Evolutionary conservation across 2,113 vertebrate genomes (phyloP).

Genomic region (Myrmophylax atrothorax): DNA sequence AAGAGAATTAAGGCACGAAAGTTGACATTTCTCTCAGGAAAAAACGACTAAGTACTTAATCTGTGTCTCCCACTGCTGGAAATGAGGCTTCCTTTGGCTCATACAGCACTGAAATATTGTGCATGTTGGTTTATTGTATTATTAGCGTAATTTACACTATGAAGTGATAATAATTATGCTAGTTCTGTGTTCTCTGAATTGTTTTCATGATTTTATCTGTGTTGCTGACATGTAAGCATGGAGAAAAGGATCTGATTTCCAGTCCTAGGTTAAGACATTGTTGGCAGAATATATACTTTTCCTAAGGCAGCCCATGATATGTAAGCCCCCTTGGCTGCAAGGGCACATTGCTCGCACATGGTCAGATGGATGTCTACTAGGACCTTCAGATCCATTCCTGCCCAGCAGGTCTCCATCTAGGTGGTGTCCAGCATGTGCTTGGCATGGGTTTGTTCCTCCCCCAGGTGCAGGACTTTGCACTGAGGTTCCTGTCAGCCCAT

Average conservation of each 20-base stretch:
- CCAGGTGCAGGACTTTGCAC: neutral
- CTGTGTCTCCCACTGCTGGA: neutral
- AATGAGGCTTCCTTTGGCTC: neutral
- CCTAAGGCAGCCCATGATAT: neutral
- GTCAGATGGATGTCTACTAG: neutral
- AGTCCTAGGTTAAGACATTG: neutral
- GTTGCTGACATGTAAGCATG: neutral
- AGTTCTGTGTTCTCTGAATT: neutral
- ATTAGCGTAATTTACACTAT: neutral
- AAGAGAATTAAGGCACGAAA: constrained; percentile 50
- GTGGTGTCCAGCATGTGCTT: neutral
- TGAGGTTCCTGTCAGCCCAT: neutral
- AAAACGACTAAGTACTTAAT: constrained; percentile 13
- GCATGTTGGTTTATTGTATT: neutral
- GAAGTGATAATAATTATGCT: neutral
- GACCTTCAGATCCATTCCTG: neutral
- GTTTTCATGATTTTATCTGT: neutral
- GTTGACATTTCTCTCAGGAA: neutral
- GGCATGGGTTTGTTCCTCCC: neutral
- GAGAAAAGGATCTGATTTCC: neutral
- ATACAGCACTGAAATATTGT: neutral
- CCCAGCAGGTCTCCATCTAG: neutral
- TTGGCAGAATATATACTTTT: neutral
- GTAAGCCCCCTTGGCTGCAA: neutral
- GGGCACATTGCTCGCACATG: neutral